These are phyloP conservation scores for Pelodiscus sinensis DNA, from an alignment of 2,113 vertebrate genomes.

Conservation along the genomic window DNA sequence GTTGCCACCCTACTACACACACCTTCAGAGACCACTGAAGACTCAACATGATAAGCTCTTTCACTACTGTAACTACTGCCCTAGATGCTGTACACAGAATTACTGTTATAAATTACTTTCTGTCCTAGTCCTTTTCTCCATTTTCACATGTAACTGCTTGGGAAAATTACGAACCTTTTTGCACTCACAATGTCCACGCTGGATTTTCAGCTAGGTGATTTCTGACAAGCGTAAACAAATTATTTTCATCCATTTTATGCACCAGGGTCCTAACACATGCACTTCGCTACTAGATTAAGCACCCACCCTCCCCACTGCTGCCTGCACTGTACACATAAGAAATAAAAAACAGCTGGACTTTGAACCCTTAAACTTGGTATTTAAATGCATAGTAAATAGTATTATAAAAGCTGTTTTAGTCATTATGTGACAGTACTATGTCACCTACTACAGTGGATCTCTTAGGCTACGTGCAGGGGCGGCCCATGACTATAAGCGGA, in stretches of 20 bases:
- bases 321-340: not conserved
- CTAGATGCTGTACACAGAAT: too few species aligned
- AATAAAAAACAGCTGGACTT: not conserved
- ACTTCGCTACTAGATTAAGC: not conserved
- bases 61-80: too few species aligned
- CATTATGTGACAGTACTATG: not conserved
- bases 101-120: too few species aligned
- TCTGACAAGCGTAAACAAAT: conserved; percentile 9
- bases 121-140: too few species aligned
- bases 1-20: too few species aligned
- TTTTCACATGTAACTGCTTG: too few species aligned
- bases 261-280: not conserved
- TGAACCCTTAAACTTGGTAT: not conserved
- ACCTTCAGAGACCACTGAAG: too few species aligned
- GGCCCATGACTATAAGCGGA: too few species aligned
- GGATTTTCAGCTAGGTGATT: not conserved
- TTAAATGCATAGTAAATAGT: not conserved
- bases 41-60: too few species aligned
- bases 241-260: accelerated
- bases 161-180: not conserved
- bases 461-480: too few species aligned
- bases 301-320: not conserved
- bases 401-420: not conserved
- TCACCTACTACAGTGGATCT: not conserved
- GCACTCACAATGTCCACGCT: not conserved